Evolutionary conservation across 2,113 vertebrate genomes (phyloP), one percentile per base, ranked within the genome.

Genomic region (Cyprinodon tularosa): DNA sequence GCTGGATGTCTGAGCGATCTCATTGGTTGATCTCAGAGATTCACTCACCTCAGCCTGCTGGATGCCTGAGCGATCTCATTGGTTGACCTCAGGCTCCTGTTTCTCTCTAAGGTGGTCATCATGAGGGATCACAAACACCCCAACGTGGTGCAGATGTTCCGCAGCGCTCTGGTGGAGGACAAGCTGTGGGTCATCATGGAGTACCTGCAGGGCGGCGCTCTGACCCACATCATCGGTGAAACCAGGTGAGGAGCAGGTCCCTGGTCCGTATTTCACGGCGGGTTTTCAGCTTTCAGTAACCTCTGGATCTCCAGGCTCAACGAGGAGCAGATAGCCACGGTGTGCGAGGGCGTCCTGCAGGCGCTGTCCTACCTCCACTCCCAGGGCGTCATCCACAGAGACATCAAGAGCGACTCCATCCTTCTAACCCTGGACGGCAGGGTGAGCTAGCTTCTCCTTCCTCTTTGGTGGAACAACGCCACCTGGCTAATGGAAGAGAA

Each of bases 141-240:
- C 78, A 97, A 96, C 0, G 96, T 98, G 0, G 97, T 98, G 80
- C 94, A 97, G 90, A 97, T 98, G 96, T 97, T 95, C 89, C 96
- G 95, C 89, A 98, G 96, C 62, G 96, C 97, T 5, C 91, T 98
- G 0, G 97, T 98, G 87, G 96, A 95, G 36, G 96, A 98, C 71
- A 96, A 98, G 79, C 95, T 98, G 48, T 98, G 97, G 97, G 97
- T 98, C 42, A 94, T 98, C 69, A 98, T 98, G 97, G 97, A 98
- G 88, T 97, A 96, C 88, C 94, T 98, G 87, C 96, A 98, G 88
- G 97, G 97, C 0, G 97, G 97, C 20, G 96, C 96, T 81, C 96
- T 98, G 66, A 98, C 97, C 0, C 95, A 97, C 90, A 96, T 98
- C 0, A 92, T 98, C 66, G 95, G 95, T 71, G 95, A 97, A 86